Evolutionary conservation across 2,797 vertebrate species (phyloP).

Genomic region (Babyrousa celebensis): DNA sequence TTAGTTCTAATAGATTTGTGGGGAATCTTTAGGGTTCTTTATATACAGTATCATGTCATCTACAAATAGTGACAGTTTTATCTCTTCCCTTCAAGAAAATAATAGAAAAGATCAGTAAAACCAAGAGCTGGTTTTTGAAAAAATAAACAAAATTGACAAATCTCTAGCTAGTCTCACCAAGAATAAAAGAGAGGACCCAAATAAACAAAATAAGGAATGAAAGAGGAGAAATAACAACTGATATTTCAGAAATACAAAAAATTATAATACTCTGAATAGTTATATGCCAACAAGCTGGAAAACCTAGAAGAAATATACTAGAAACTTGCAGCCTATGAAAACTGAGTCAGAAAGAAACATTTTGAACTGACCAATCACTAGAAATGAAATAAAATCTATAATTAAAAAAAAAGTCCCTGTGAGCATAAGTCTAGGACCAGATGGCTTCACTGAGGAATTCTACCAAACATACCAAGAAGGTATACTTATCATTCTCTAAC

Average conservation of each 20-base stretch:
- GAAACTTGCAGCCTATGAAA: background rate
- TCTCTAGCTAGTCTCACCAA: background rate
- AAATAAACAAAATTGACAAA: background rate
- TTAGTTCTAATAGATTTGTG: background rate
- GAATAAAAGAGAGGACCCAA: background rate
- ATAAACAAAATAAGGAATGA: background rate
- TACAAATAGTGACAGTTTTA: background rate
- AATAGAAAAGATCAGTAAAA: background rate
- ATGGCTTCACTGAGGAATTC: background rate
- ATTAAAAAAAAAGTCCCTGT: background rate
- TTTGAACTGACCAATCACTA: background rate
- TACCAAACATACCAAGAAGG: background rate
- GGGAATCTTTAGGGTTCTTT: background rate
- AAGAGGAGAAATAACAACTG: background rate
- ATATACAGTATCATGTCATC: background rate
- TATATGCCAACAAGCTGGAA: background rate
- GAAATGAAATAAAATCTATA: background rate
- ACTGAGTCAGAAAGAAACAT: background rate
- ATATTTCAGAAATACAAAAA: background rate
- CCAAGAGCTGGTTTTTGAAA: too few relatives aligned
- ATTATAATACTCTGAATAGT: background rate
- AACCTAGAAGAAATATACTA: background rate
- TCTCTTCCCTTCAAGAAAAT: background rate
- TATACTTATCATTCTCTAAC: background rate
- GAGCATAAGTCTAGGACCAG: background rate